Evolutionary conservation across 2,888 invertebrate genomes (phyloP).

Genomic region (Hemaris fuciformis): DNA sequence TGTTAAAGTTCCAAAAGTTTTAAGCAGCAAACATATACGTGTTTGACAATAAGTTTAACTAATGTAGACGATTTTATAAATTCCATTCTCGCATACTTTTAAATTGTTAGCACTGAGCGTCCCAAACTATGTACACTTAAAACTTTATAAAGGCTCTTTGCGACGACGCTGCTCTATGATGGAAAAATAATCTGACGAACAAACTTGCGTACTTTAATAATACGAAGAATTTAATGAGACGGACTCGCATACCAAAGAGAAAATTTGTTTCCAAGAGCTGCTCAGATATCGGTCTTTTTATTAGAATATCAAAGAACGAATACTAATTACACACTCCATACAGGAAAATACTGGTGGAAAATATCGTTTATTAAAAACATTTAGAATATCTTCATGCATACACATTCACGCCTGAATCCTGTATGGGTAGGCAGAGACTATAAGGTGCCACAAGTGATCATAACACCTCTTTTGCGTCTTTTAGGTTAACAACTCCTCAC

Average conservation of each 20-base stretch:
- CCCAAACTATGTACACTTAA: neutral
- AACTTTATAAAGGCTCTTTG: neutral
- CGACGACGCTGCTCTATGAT: neutral
- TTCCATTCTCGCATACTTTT: neutral
- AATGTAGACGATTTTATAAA: neutral
- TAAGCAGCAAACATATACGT: no score
- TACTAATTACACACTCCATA: no score
- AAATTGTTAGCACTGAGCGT: neutral
- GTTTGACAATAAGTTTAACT: neutral
- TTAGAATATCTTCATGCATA: no score
- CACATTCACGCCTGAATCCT: no score
- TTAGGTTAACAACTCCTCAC: no score
- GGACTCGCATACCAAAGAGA: neutral
- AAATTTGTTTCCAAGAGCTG: neutral
- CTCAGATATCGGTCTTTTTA: neutral
- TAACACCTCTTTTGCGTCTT: no score
- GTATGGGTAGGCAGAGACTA: no score
- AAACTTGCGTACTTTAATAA: slow-evolving; percentile 4
- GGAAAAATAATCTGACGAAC: neutral
- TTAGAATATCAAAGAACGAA: neutral
- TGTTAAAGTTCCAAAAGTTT: no score
- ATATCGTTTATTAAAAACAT: no score
- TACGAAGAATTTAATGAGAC: neutral
- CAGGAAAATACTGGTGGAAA: no score
- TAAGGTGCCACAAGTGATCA: no score